phyloP scores from a whole-genome alignment of 1,140 invertebrate genomes.

The Lamellibrachia luymesi region DNA sequence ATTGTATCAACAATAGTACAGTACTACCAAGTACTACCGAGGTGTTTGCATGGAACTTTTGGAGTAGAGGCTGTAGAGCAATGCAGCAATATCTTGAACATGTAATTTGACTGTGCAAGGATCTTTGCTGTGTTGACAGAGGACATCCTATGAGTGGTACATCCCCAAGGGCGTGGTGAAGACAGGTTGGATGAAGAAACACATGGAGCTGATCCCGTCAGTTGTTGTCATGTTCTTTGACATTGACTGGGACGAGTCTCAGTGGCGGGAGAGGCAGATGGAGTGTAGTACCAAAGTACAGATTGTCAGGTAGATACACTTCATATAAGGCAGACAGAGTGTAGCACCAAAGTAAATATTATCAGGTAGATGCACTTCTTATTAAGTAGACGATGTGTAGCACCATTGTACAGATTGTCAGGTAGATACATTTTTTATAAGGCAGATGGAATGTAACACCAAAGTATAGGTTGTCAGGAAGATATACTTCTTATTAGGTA shows the following conservation, averaged over 20 bases:
- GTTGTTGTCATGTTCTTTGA: conserved; percentile 94
- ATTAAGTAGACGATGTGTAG: conserved; percentile 86
- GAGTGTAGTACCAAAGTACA: conserved; percentile 90
- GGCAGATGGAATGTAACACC: conserved; percentile 86
- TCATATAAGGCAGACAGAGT: conserved; percentile 78
- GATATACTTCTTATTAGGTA: conserved; percentile 73
- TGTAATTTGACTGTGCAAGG: background rate
- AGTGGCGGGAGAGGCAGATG: conserved; percentile 91
- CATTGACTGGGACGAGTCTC: conserved; percentile 91
- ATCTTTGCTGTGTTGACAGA: conserved; percentile 53
- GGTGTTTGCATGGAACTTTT: no score
- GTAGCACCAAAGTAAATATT: conserved; percentile 83
- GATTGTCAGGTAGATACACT: conserved; percentile 67
- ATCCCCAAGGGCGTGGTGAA: conserved; percentile 95
- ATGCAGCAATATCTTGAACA: background rate
- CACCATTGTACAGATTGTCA: conserved; percentile 81
- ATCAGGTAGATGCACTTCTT: conserved; percentile 64
- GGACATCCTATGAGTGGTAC: conserved; percentile 92
- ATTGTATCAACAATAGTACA: no score
- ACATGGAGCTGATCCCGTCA: conserved; percentile 84
- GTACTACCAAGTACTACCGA: no score
- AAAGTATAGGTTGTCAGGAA: conserved; percentile 80
- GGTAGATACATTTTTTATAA: conserved; percentile 63
- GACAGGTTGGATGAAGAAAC: conserved; percentile 93
- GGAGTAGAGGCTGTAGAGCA: no score